Evolutionary conservation across 2,797 vertebrate species (phyloP), one percentile per base, ranked within the genome.

Genomic region (Eidolon dupreanum): DNA sequence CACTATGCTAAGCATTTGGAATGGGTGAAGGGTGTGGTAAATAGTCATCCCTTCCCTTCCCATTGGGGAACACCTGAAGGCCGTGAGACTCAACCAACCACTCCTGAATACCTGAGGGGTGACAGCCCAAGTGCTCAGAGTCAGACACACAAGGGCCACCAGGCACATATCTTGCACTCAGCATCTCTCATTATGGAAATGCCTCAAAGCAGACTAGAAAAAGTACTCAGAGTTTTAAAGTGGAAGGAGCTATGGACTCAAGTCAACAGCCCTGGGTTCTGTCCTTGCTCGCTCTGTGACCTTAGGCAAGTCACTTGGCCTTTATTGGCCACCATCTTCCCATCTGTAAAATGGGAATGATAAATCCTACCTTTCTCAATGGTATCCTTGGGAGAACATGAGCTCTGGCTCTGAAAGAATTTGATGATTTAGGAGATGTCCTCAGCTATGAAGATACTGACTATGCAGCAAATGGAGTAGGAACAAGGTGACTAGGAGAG

Each of bases 11-110:
- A 20, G 38, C 22, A 6, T 2, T 11, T 28, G 3, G 71, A 16
- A 63, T 6, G n/a, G 22, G 4, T 12, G 2, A 16, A n/a, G 31
- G 11, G 51, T 12, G 16, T 11, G 3, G 19, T 2, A 15, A 4
- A 26, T 19, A 26, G 51, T 6, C 57, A 28, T 15, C 73, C 26
- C 17, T 74, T 15, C 31, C 38, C 53, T 71, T 65, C 10, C 0
- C 46, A 15, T 49, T 5, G 15, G 53, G 63, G 53, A 71, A 38
- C 38, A 38, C 51, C 33, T 13, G 0, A 5, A 24, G 55, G 20
- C 8, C 4, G 3, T 5, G 41, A 90, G 33, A 36, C 33, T 31
- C 26, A 24, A 38, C 65, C 57, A 33, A 22, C 3, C 43, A 3
- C 33, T 46, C 33, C 26, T 0, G 10, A 31, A 19, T 2, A 38